Percentiles rank a stretch among this genome's conserved stretches.
Conservation (phyloP, 1,140 invertebrate genomes). For the Brachionus manjavacas region DNA sequence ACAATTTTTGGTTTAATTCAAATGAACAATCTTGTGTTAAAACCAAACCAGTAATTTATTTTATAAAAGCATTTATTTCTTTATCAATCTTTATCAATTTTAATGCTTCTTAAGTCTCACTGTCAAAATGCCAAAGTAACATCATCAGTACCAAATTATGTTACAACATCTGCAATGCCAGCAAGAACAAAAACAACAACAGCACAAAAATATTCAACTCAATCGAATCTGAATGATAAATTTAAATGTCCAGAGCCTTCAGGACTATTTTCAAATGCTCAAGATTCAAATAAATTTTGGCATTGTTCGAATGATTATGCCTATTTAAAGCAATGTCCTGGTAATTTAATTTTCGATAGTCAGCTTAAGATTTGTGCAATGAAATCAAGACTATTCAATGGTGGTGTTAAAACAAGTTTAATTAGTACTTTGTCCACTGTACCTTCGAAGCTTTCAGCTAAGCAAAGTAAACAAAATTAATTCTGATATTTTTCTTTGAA, state of each 20-base stretch:
- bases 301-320: conserved; percentile 11
- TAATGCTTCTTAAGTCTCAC: neutral
- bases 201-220: neutral
- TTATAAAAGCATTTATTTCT: neutral
- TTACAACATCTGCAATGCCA: neutral
- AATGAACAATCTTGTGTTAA: neutral
- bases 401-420: neutral
- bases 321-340: neutral
- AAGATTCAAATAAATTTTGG: conserved; percentile 8
- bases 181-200: neutral
- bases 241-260: neutral
- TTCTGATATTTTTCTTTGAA: too few relatives aligned
- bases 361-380: neutral
- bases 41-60: neutral
- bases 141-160: neutral
- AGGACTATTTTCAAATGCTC: neutral
- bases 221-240: neutral
- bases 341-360: neutral
- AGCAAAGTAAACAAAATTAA: neutral
- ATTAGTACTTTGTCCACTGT: neutral
- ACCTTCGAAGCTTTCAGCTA: neutral
- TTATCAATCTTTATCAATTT: neutral
- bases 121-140: neutral
- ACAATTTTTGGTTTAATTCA: neutral
- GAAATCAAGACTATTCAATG: neutral